A percentile compares a stretch with the other conserved stretches of the same genome.
These are phyloP conservation scores for Conus canariensis DNA, from an alignment of 2,888 invertebrate genomes.

Conservation along the genomic window DNA sequence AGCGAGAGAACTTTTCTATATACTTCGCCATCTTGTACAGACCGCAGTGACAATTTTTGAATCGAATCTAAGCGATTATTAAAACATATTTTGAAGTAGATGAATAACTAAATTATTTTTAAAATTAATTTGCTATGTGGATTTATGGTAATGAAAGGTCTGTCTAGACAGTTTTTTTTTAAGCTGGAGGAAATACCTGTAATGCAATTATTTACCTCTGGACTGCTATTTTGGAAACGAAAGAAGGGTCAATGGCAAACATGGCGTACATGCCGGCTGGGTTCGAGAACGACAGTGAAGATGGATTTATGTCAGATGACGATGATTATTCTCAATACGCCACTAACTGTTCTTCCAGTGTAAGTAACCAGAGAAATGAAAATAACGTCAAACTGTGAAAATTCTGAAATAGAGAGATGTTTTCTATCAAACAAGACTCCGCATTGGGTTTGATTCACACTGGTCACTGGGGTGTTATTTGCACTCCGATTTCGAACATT, in stretches of 20 bases:
- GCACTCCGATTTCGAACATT: too few species aligned
- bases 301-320: background rate
- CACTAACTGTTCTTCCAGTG: background rate
- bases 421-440: too few species aligned
- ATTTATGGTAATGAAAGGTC: too few species aligned
- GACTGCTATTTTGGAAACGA: background rate
- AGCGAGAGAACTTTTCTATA: constrained; percentile 62
- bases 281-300: constrained; percentile 61
- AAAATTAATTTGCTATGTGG: too few species aligned
- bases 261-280: constrained; percentile 57
- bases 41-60: background rate
- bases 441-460: too few species aligned
- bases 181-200: too few species aligned
- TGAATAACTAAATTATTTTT: background rate
- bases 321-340: background rate
- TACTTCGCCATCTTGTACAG: constrained; percentile 62
- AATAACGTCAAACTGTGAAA: too few species aligned
- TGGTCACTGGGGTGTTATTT: too few species aligned
- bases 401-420: too few species aligned
- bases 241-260: background rate
- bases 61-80: background rate
- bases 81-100: background rate
- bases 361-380: background rate
- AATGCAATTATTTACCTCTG: too few species aligned
- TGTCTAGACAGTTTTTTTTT: too few species aligned